Base-by-base conservation (phyloP, 1,140 invertebrate genomes). In the Leguminivora glycinivorella region DNA sequence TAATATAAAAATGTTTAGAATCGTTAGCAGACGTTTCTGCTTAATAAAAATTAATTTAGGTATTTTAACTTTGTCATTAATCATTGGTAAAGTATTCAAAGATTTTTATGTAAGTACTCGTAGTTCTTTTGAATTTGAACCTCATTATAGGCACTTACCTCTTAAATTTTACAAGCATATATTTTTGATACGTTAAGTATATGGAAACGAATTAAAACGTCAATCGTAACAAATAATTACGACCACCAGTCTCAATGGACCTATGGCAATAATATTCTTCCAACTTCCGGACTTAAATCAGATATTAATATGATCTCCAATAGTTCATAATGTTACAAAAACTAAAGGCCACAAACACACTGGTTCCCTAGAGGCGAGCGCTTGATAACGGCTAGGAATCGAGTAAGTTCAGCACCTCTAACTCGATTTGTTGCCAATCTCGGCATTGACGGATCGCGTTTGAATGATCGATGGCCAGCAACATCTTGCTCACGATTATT, bases 391-490 rank as follows among this genome's bases (percentile, higher is more conserved):
- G 19, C 7, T 52, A 3, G 47, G 47, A 52, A 52, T 22, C 0
- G 4, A 52, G 6, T 52, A n/a, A 34, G 58, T 63, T 63, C 58
- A 29, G 25, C 58, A 63, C 58, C n/a, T 63, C 58, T 34, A 63
- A 63, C 26, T 63, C 58, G 58, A 63, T 63, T 63, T 63, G 26
- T 63, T 63, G 26, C 25, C 26, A 63, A 63, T 63, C 58, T 63
- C 58, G 58, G 58, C 26, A 29, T 26, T 63, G 58, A 63, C 58
- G 58, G 58, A 63, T 63, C 58, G 58, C 12, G 25, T n/a, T 31
- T 17, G 7, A 31, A 63, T 63, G 58, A 63, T 63, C 58, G 58
- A 63, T 63, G 58, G 58, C 58, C 58, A 63, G 58, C 26, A 63
- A 63, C 58, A 63, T 63, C 58, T 63, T 63, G 58, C 26, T n/a